Evolutionary conservation across 2,888 invertebrate species (phyloP), one percentile per base, ranked within the genome.

Genomic region (Flabesymbios commensalis): DNA sequence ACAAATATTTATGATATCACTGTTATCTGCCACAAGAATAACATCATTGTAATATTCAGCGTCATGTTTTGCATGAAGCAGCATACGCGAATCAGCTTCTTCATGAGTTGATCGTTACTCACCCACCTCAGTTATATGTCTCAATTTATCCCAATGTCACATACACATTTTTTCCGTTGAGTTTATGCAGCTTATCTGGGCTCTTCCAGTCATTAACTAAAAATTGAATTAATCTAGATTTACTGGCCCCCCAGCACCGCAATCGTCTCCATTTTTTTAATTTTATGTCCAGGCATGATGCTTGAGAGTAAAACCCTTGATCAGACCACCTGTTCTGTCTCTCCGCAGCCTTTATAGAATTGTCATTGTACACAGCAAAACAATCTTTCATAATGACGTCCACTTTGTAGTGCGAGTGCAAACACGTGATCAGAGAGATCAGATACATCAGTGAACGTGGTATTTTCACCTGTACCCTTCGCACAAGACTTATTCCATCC

Each of bases 61-160:
- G 29, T 57, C 67, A 54, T 61, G 63, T 26, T 10, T 29, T 4
- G 59, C 51, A 54, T 68, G 56, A 3, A 68, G 45, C 17, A 68
- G 56, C 19, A 68, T 26, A 22, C 67, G 55, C 7, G 49, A 55
- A 53, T 68, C 67, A 22, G 67, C 63, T 61, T 68, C 66, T 32
- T 68, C 68, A 19, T 68, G 67, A 19, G 24, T 17, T 29, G 42
- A 59, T 39, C 32, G 32, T 17, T 64, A 58, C 19, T 33, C 59
- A 31, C 17, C 43, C 24, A 65, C 57, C 31, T 53, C 53, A 53
- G 53, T 19, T 36, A 53, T 36, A 10, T 7, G 14, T 48, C 51
- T 62, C 69, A 14, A 47, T 32, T 5, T 69, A 60, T 26, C 57
- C 60, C 24, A 32, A 33, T n/a, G 69, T 69, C 7, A 58, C 63